Evolutionary conservation across 2,888 invertebrate genomes (phyloP).

Genomic region (Aspidiotus destructor): DNA sequence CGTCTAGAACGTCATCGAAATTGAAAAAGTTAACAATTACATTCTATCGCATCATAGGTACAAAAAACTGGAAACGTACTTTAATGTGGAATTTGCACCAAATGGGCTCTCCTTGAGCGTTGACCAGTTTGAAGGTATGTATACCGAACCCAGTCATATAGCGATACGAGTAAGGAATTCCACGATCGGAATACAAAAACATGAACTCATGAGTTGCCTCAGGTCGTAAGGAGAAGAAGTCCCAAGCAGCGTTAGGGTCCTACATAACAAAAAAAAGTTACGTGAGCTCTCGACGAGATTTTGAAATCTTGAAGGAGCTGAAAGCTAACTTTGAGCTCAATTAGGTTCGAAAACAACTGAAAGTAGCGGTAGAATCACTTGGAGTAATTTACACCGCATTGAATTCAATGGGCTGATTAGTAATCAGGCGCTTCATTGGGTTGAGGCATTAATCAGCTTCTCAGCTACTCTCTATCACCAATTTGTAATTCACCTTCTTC

Average conservation of each 20-base stretch:
- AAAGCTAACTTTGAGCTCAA: too few species aligned
- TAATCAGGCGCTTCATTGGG: too few species aligned
- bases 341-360: too few species aligned
- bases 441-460: too few species aligned
- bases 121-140: slow-evolving; percentile 85
- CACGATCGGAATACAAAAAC: slow-evolving; percentile 82
- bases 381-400: too few species aligned
- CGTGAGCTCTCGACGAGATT: too few species aligned
- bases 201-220: slow-evolving; percentile 76
- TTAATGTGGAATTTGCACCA: slow-evolving; percentile 92
- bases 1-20: slow-evolving; percentile 45
- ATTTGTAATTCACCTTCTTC: too few species aligned
- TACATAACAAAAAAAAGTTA: slow-evolving; percentile 36
- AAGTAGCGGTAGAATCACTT: too few species aligned
- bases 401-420: too few species aligned
- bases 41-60: neutral
- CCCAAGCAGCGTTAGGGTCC: slow-evolving; percentile 94
- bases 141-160: slow-evolving; percentile 94
- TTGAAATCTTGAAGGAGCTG: too few species aligned
- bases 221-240: slow-evolving; percentile 78
- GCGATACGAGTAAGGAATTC: slow-evolving; percentile 84
- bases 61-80: slow-evolving; percentile 41
- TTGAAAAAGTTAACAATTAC: neutral
- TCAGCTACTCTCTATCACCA: too few species aligned
- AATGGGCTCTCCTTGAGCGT: slow-evolving; percentile 56